phyloP scores from a whole-genome alignment of 2,888 invertebrate genomes.

The Brenthis daphne region DNA sequence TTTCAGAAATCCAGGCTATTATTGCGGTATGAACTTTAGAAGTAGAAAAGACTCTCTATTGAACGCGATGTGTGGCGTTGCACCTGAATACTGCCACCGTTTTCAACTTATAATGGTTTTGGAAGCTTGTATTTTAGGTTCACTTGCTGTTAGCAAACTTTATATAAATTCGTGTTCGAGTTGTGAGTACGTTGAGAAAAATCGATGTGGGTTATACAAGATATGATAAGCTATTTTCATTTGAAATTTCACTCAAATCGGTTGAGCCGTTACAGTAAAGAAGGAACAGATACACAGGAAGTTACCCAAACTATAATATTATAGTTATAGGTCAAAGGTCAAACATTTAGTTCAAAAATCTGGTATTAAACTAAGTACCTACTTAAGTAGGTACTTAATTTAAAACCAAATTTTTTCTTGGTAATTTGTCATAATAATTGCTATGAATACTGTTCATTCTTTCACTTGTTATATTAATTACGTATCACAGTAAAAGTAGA shows the following conservation, averaged over 20 bases:
- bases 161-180: background rate
- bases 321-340: background rate
- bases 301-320: background rate
- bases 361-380: too few relatives aligned
- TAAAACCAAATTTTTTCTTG: too few relatives aligned
- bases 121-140: conserved; percentile 9
- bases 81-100: conserved; percentile 6
- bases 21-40: conserved; percentile 8
- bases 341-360: too few relatives aligned
- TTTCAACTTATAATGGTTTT: conserved; percentile 20
- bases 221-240: too few relatives aligned
- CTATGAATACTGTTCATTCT: too few relatives aligned
- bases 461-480: too few relatives aligned
- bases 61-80: conserved; percentile 5
- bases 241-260: too few relatives aligned
- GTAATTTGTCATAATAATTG: too few relatives aligned
- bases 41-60: conserved; percentile 3
- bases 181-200: background rate
- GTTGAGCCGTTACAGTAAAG: too few relatives aligned
- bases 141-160: background rate
- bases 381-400: too few relatives aligned
- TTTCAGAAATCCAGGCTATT: background rate
- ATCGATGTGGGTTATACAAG: background rate
- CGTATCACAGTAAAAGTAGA: too few relatives aligned
- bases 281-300: too few relatives aligned